phyloP scores from a whole-genome alignment of 2,797 vertebrate species.

The Lerista edwardsae region DNA sequence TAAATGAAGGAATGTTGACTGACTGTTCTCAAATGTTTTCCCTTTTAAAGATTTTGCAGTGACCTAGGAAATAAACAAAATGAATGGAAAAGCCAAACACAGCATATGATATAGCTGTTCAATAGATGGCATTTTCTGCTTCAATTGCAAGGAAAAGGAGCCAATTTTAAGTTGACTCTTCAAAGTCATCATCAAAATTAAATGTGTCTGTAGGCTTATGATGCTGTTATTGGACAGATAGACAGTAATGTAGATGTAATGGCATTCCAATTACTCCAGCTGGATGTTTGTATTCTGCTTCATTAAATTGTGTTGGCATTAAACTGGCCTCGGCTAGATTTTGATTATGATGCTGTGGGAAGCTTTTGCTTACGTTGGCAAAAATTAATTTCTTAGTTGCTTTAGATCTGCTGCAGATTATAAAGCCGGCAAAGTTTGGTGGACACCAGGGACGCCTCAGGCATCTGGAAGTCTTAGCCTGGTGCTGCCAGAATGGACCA shows the following conservation, averaged over 20 bases:
- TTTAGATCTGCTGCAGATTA: background rate
- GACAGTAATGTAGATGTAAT: background rate
- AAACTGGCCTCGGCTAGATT: background rate
- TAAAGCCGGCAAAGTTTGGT: too few relatives aligned
- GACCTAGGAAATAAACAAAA: too few relatives aligned
- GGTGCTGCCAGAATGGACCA: background rate
- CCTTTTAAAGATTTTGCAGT: too few relatives aligned
- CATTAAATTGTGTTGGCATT: background rate
- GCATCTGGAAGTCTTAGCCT: too few relatives aligned
- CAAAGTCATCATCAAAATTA: background rate
- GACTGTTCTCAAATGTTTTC: too few relatives aligned
- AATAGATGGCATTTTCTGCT: background rate
- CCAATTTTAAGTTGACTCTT: background rate
- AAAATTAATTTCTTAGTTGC: background rate
- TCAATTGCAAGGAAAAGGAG: background rate
- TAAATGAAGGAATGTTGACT: too few relatives aligned
- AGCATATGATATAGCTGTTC: background rate
- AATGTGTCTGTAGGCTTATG: background rate
- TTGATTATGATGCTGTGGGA: background rate
- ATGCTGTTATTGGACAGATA: background rate
- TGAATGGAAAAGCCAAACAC: background rate
- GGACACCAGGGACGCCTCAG: too few relatives aligned
- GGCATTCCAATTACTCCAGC: constrained; percentile 3
- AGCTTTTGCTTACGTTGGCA: background rate
- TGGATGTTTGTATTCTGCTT: constrained; percentile 5